A percentile compares a stretch with the other conserved stretches of the same genome.
Evolutionary conservation across 2,113 vertebrate genomes (phyloP).

Genomic region (Pithys albifrons): DNA sequence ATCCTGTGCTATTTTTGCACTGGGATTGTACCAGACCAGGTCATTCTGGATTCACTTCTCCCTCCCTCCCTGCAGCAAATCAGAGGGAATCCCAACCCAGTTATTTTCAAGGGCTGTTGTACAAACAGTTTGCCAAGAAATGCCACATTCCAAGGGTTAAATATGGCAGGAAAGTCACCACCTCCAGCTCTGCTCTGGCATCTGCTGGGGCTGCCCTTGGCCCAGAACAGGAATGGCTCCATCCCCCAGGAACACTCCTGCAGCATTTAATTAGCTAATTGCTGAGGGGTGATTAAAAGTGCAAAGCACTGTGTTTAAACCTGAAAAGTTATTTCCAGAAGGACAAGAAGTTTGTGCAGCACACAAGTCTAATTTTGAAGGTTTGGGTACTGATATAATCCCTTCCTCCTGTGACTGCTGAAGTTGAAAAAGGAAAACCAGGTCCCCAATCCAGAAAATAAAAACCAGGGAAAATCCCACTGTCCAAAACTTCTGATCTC

Average conservation of each 20-base stretch:
- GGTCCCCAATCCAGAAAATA: not conserved
- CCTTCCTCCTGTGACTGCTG: not conserved
- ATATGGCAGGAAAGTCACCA: not conserved
- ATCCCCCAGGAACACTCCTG: not conserved
- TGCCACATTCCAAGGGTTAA: not conserved
- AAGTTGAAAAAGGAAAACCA: not conserved
- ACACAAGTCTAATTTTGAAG: not conserved
- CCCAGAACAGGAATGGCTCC: not conserved
- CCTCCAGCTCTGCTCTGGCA: not conserved
- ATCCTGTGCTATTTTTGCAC: not conserved
- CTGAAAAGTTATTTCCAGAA: not conserved
- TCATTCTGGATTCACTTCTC: not conserved
- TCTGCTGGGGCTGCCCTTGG: not conserved
- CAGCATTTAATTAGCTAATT: constrained; percentile 26
- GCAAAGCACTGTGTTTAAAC: constrained; percentile 28
- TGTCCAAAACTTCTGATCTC: not conserved
- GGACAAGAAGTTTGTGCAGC: not conserved
- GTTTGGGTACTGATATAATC: not conserved
- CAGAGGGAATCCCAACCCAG: not conserved
- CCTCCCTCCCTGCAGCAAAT: not conserved
- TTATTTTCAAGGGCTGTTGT: not conserved
- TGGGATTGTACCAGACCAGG: not conserved
- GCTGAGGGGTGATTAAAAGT: constrained; percentile 51
- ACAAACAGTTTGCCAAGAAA: not conserved
- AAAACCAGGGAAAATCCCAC: too few species aligned